Conservation (phyloP, 2,113 vertebrate species). For the Prochilodus magdalenae region DNA sequence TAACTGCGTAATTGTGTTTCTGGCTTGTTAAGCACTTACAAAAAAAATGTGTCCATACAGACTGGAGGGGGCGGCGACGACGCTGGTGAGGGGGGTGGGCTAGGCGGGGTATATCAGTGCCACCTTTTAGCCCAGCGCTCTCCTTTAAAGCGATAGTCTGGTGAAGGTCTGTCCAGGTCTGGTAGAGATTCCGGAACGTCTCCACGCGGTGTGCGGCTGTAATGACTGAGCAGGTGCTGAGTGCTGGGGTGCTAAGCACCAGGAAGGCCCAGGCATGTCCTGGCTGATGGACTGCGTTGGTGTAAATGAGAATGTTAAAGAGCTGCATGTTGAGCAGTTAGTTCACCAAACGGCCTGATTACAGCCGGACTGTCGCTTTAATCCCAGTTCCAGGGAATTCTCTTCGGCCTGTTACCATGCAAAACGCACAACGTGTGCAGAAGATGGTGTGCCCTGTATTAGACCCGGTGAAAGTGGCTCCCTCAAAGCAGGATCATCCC, state of each 20-base stretch:
- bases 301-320: too few relatives aligned
- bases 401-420: neutral
- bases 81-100: too few relatives aligned
- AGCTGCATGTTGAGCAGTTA: too few relatives aligned
- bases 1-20: neutral
- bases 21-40: slow-evolving; percentile 39
- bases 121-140: neutral
- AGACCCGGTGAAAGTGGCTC: neutral
- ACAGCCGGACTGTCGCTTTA: neutral
- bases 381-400: neutral
- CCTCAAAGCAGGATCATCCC: neutral
- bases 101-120: neutral
- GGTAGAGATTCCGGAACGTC: too few relatives aligned
- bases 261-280: too few relatives aligned
- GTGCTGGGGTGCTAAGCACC: too few relatives aligned
- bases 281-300: too few relatives aligned
- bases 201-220: too few relatives aligned
- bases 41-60: neutral
- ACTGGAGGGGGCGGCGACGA: too few relatives aligned
- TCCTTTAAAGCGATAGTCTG: too few relatives aligned
- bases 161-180: neutral
- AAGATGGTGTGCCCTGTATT: neutral
- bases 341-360: too few relatives aligned
- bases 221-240: too few relatives aligned
- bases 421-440: neutral